phyloP scores from a whole-genome alignment of 2,113 vertebrate species.

The Lethenteron camtschaticum region DNA sequence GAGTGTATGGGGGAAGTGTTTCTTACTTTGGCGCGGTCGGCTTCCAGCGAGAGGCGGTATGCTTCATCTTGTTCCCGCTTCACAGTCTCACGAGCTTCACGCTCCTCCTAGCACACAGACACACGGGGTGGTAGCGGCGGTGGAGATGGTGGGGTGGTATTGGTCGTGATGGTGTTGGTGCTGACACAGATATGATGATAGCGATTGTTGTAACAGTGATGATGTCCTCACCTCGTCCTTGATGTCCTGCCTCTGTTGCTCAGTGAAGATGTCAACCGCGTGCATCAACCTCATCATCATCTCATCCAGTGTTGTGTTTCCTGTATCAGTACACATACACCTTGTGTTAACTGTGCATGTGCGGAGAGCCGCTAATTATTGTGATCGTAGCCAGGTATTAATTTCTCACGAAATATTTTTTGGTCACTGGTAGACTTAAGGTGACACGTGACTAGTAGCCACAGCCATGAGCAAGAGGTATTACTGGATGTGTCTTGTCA shows the following conservation, averaged over 20 bases:
- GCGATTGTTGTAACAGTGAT: too few relatives aligned
- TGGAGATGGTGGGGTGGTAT: neutral
- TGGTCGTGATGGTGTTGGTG: neutral
- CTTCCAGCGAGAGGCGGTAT: constrained; percentile 81
- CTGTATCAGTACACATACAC: constrained; percentile 17
- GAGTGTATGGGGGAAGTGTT: too few relatives aligned
- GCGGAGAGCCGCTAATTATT: too few relatives aligned
- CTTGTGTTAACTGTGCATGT: too few relatives aligned
- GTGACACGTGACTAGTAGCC: too few relatives aligned
- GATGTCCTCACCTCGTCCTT: constrained; percentile 62
- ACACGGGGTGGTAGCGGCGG: neutral
- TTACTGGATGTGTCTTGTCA: too few relatives aligned
- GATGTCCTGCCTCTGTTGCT: constrained; percentile 94
- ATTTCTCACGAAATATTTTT: too few relatives aligned
- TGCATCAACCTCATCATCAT: constrained; percentile 99
- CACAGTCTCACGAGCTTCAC: constrained; percentile 86
- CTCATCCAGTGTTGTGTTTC: constrained; percentile 95
- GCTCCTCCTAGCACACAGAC: constrained; percentile 45
- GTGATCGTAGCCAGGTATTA: too few relatives aligned
- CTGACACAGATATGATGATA: neutral
- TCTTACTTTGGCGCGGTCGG: constrained; percentile 83
- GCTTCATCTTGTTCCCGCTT: constrained; percentile 95
- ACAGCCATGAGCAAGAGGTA: too few relatives aligned
- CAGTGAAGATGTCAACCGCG: constrained; percentile 92
- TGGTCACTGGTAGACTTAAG: too few relatives aligned